Evolutionary conservation across 2,797 vertebrate species (phyloP), one percentile per base, ranked within the genome.

Genomic region (Gastrophryne carolinensis): DNA sequence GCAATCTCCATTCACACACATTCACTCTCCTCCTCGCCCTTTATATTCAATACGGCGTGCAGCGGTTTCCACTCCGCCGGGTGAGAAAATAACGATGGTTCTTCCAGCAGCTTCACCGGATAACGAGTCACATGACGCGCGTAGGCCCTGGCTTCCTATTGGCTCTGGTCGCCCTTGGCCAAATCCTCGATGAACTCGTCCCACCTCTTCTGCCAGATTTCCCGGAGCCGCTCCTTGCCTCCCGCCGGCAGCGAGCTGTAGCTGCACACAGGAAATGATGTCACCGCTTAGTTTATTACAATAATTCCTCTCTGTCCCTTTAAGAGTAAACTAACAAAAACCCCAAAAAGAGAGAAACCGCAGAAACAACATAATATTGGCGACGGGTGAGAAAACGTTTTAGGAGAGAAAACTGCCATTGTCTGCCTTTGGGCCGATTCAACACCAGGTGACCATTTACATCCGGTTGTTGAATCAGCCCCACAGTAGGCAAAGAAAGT

Each of bases 121-220:
- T 57, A 57, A 39, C 15, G 53, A 17, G 35, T 26, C 50, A 3
- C 2, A 1, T 2, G 10, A 19, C 5, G 3, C n/a, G 4, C 27
- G 27, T 15, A 24, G 13, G 15, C 37, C 52, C 10, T 9, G 6
- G 0, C 1, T 9, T 27, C 37, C 62, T 83, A 83, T 30, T 74
- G 66, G 30, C 80, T 75, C n/a, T n/a, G n/a, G 29, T 81, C 76
- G 9, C 17, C 60, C 1, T 78, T 73, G 27, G 73, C 81, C 66
- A 88, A 58, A 17, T 87, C 81, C 7, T 81, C 79, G 15, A 98
- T 84, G 80, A 98, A 98, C 5, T 77, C 53, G 32, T 95, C 82
- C 96, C 97, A 98, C 83, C 91, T 93, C 35, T 86, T 87, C 81
- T 92, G 87, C 95, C 95, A 98, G 80, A 87, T 63, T 9, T 65